phyloP scores from a whole-genome alignment of 2,797 vertebrate species.

The Hipposideros larvatus region DNA sequence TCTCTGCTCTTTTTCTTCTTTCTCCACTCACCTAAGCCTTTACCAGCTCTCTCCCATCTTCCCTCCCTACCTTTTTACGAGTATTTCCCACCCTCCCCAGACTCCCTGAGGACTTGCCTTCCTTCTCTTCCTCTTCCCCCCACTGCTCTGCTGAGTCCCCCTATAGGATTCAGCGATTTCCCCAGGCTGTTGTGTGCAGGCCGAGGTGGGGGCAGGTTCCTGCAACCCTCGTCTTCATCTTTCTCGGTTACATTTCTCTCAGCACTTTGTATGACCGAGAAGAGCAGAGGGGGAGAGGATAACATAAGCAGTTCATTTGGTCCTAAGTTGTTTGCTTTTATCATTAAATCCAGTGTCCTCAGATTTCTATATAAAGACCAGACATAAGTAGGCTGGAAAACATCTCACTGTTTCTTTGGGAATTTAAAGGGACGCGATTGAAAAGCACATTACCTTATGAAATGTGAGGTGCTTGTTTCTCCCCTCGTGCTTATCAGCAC shows the following conservation, averaged over 20 bases:
- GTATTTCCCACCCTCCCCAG: neutral
- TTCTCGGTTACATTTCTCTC: neutral
- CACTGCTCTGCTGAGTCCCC: neutral
- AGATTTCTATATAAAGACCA: constrained; percentile 51
- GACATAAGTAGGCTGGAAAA: constrained; percentile 47
- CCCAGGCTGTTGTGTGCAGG: neutral
- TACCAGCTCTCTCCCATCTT: neutral
- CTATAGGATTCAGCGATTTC: neutral
- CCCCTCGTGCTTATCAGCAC: neutral
- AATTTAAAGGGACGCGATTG: constrained; percentile 44
- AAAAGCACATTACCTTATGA: constrained; percentile 45
- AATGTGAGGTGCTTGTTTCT: neutral
- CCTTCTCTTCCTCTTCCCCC: neutral
- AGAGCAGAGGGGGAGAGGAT: neutral
- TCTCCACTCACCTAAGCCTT: neutral
- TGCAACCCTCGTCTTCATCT: neutral
- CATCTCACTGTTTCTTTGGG: neutral
- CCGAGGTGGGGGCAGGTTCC: neutral
- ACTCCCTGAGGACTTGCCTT: neutral
- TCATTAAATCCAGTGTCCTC: constrained; percentile 63
- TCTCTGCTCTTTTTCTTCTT: neutral
- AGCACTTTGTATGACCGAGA: neutral
- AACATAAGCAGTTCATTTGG: neutral
- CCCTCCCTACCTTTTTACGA: neutral
- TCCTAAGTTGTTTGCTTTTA: constrained; percentile 52